Evolutionary conservation across 1,140 invertebrate genomes (phyloP), one percentile per base, ranked within the genome.

Genomic region (Trichonephila clavata): DNA sequence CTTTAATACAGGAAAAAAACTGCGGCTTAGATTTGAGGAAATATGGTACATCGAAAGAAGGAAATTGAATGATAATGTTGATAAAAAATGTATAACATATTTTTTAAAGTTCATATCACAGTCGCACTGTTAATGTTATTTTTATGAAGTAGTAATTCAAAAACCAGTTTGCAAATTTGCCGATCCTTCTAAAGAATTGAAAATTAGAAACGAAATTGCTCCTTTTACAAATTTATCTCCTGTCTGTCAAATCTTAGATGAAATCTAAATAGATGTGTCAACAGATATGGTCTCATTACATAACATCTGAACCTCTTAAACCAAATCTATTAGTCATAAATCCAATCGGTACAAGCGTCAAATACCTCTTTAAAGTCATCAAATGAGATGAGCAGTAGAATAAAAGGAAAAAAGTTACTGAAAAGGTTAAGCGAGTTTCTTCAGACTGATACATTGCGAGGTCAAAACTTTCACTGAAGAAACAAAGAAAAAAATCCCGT

Each of bases 301-400:
- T 13, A 77, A 77, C 32, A 27, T 77, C 71, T 39, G 14, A 39
- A 77, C 32, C 71, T 77, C 71, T 77, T 77, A 77, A 77, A 77
- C 71, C 39, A 27, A 32, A 77, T 77, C 71, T 77, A 77, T 77
- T 77, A 77, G 71, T 39, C 71, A 77, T 77, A 77, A 77, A 77
- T 77, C 32, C 71, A 77, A 77, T 77, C 32, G 71, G 27, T 8
- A 27, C 71, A 8, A 77, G 71, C 32, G 71, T 77, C 71, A 32
- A 77, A 77, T 77, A 18, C 71, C 71, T 39, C 71, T 77, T 77
- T 77, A 77, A 77, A 77, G 71, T 27, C 71, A 77, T 14, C 71
- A 77, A 77, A 77, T 32, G 71, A 77, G 27, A 16, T 18, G 71
- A 18, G 27, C 71, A 27, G 71, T 32, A 39, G 14, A 32, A 39